Evolutionary conservation across 2,888 invertebrate genomes (phyloP).

Genomic region (Pollenia angustigena): DNA sequence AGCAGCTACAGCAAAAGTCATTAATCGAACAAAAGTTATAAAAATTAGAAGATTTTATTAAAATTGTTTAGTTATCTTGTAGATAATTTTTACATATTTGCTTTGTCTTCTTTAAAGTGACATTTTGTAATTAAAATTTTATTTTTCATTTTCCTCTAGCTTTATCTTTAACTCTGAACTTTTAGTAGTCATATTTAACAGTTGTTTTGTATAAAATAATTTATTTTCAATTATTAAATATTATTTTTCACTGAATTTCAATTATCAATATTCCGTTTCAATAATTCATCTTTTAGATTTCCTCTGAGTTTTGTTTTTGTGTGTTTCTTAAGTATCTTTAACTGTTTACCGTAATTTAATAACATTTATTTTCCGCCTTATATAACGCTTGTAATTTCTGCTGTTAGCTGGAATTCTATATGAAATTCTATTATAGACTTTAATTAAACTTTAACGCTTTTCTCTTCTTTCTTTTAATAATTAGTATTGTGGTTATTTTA

Average conservation of each 20-base stretch:
- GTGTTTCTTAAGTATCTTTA: neutral
- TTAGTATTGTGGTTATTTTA: too few relatives aligned
- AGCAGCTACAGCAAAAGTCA: slow-evolving; percentile 72
- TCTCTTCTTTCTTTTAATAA: neutral
- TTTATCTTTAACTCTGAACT: neutral
- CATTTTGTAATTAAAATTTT: slow-evolving; percentile 62
- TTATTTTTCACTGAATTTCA: slow-evolving; percentile 19
- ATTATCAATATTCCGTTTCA: slow-evolving; percentile 31
- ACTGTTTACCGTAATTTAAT: slow-evolving; percentile 49
- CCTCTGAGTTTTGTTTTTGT: neutral
- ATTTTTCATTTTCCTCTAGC: neutral
- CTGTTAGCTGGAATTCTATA: slow-evolving; percentile 10
- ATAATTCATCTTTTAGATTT: neutral
- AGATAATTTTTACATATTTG: slow-evolving; percentile 76
- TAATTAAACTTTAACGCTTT: slow-evolving; percentile 67
- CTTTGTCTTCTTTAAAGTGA: slow-evolving; percentile 52
- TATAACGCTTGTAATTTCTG: slow-evolving; percentile 31
- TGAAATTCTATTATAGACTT: slow-evolving; percentile 48
- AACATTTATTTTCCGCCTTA: slow-evolving; percentile 38
- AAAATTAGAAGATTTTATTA: slow-evolving; percentile 62
- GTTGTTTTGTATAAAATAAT: slow-evolving; percentile 31
- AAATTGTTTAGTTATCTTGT: slow-evolving; percentile 80
- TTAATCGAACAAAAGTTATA: slow-evolving; percentile 60
- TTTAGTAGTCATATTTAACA: neutral
- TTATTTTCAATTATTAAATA: slow-evolving; percentile 1